phyloP scores from a whole-genome alignment of 2,113 vertebrate genomes.

The Pygoscelis antarcticus region DNA sequence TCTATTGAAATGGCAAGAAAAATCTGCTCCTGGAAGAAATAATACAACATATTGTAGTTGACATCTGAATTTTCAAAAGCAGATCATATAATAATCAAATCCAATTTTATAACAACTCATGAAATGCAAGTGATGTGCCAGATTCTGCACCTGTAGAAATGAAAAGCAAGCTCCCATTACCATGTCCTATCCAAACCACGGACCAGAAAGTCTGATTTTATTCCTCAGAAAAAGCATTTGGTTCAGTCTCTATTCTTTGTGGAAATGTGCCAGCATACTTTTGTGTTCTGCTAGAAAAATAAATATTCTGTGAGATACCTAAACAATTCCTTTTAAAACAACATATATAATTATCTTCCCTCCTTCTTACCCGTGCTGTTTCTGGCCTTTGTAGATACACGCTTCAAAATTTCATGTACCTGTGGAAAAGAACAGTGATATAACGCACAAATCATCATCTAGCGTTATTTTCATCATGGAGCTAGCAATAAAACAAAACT shows the following conservation, averaged over 20 bases:
- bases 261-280: not conserved
- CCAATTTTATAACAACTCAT: not conserved
- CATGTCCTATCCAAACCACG: not conserved
- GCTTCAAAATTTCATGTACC: conserved; percentile 94
- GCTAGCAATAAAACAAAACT: not conserved
- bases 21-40: not conserved
- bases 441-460: not conserved
- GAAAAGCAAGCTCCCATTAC: not conserved
- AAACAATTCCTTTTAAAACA: not conserved
- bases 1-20: not conserved
- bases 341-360: not conserved
- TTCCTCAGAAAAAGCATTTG: not conserved
- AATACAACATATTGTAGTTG: not conserved
- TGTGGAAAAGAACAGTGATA: conserved; percentile 52
- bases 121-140: not conserved
- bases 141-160: not conserved
- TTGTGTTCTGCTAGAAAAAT: not conserved
- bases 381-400: conserved; percentile 84
- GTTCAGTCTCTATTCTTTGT: not conserved
- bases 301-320: not conserved
- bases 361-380: conserved; percentile 89
- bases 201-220: not conserved
- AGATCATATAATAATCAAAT: not conserved
- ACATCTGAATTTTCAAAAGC: conserved; percentile 1
- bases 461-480: not conserved